phyloP scores from a whole-genome alignment of 2,113 vertebrate species.

The Apaloderma vittatum region DNA sequence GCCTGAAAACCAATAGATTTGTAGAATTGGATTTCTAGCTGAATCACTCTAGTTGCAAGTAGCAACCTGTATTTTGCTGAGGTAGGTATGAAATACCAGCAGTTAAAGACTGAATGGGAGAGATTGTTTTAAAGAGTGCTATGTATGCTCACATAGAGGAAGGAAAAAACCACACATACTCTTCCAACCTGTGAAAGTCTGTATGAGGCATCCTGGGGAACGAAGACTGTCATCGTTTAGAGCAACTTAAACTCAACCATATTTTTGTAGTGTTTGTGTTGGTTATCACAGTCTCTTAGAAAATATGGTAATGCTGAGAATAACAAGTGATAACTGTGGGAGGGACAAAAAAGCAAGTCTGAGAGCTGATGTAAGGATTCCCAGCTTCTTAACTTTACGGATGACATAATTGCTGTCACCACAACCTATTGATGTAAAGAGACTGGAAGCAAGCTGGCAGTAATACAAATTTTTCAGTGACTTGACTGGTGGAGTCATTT shows the following conservation, averaged over 20 bases:
- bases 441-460: conserved; percentile 60
- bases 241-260: neutral
- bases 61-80: neutral
- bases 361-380: conserved; percentile 56
- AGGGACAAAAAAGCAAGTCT: conserved; percentile 50
- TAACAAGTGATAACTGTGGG: conserved; percentile 60
- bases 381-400: conserved; percentile 38
- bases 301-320: conserved; percentile 33
- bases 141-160: neutral
- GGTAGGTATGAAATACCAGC: neutral
- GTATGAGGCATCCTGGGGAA: conserved; percentile 37
- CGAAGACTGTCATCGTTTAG: neutral
- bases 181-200: neutral
- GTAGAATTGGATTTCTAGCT: neutral
- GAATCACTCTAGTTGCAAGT: neutral
- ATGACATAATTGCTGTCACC: conserved; percentile 73
- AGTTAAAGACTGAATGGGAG: conserved; percentile 14
- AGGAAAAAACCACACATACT: neutral
- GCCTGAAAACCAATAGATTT: neutral
- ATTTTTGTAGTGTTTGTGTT: conserved; percentile 23
- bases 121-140: neutral
- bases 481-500: conserved; percentile 65
- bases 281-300: conserved; percentile 31
- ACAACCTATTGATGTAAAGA: conserved; percentile 20
- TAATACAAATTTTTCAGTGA: conserved; percentile 51